Evolutionary conservation across 2,797 vertebrate species (phyloP), one percentile per base, ranked within the genome.

Genomic region (Alosa sapidissima): DNA sequence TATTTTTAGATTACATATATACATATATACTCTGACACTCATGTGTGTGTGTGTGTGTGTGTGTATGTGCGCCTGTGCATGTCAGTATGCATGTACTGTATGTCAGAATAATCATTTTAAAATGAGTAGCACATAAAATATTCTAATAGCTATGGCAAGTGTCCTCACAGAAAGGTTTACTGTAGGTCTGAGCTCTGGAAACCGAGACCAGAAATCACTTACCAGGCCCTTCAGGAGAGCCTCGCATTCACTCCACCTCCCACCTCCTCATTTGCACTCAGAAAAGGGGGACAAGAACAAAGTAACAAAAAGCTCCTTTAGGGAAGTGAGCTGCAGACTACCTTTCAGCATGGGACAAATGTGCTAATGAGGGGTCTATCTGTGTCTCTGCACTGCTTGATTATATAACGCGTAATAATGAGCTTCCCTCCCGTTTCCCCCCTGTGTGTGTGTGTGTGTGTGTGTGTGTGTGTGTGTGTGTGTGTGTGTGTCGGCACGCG

Each of bases 371-470:
- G 0, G 28, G 41, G 36, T 47, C 72, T 45, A 47, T 45, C 28
- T 75, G 68, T 75, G 68, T 2, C 68, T 21, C 72, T 47, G 72
- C 6, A 3, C 72, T 7, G 41, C 19, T 78, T 45, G 14, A 72
- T 72, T 68, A 55, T 58, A 52, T 82, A 75, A 45, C 81, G 47
- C 19, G 54, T 85, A 83, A 84, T 85, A 84, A 84, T 75, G 19
- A 47, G 72, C 72, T 24, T 7, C 13, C 28, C 6, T 21, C 49
- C 10, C 83, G 8, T 16, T 78, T 3, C 81, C 81, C 54, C 55
- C 54, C 33, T 13, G 3, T 52, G 13, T 47, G 41, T 41, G 41
- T 41, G 41, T 41, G 41, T 41, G 4, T 41, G 41, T 41, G 41
- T 41, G 41, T 41, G 41, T 41, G 4, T 41, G 41, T n/a, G n/a